Base-by-base conservation (phyloP, 2,797 vertebrate species). In the Glyptemys insculpta region DNA sequence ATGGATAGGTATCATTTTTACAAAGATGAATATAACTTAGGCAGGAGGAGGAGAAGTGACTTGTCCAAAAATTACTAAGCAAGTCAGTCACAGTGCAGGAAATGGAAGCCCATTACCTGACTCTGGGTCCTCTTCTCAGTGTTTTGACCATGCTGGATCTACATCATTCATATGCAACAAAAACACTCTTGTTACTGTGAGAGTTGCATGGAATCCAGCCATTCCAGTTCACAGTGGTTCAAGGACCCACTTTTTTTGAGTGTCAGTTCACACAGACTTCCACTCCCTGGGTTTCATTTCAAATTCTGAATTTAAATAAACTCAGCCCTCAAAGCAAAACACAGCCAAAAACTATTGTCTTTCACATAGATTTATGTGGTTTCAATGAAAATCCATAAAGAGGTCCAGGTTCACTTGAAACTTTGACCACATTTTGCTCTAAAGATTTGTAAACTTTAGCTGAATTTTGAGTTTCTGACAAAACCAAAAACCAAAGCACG, bases 361-460 rank as follows among this genome's bases (percentile, higher is more conserved):
- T 50, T 86, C 94, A 93, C 83, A 87, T 76, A 47, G 44, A 92
- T 95, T 90, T 89, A 82, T 80, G 84, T 65, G 93, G 86, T 91
- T 96, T 94, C 3, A 6, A 56, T 89, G 68, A 95, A 96, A 94
- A 74, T 86, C 31, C 86, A 82, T 74, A 59, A 81, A 89, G 3
- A 68, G 23, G 29, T 90, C 25, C 41, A 84, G 54, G 27, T 41
- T 93, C 57, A 72, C 59, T 80, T 68, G 83, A 88, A 93, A 88
- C 41, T 87, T 92, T 74, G 37, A 59, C 21, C 15, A 80, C 27
- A 7, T 86, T 79, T 96, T 94, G 86, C 72, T 93, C 88, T 91
- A 83, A 81, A 18, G 41, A 76, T 85, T 89, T 91, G 3, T 31
- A 93, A 87, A 83, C 2, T 2, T 72, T 53, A 87, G 12, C 31